Base-by-base conservation (phyloP, 2,113 vertebrate genomes). In the Saiga tatarica region DNA sequence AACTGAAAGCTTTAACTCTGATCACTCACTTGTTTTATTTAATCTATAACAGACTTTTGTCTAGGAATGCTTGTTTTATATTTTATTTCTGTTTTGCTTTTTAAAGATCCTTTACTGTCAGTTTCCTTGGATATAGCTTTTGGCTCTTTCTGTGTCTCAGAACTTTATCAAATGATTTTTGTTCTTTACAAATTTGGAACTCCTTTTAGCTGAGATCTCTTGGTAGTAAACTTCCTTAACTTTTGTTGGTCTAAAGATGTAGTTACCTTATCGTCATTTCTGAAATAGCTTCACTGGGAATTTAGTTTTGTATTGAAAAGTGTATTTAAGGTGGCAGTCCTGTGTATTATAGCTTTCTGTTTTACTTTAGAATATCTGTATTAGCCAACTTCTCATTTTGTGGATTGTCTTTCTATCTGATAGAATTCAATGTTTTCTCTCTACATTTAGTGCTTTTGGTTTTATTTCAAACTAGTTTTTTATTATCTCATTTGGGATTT, bases 401-500 rank as follows among this genome's bases (percentile, higher is more conserved):
- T 39, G 14, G 12, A 10, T n/a, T 79, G 7, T 79, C 42, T 78
- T 87, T 89, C 36, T 42, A 8, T 53, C 57, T 86, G 28, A 26
- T n/a, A 74, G 30, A 45, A 64, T 28, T 91, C 95, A 53, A 78
- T 67, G 39, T 88, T 71, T 93, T 84, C 16, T 90, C n/a, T 84
- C 6, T 59, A 47, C 0, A 60, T 30, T 78, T 84, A 84, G 7
- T 79, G 21, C 83, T 50, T 12, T n/a, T 28, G 92, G 12, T 82
- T 93, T 97, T 87, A n/a, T 33, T 62, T 93, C 62, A 76, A 78
- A 60, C 67, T 52, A 19, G 33, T 21, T 26, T 88, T 94, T 94
- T 60, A 90, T 59, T 83, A 55, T 90, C 50, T 93, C 64, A 91
- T 83, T 96, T 60, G 26, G 28, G 28, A 79, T 60, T 95, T 92